These are phyloP conservation scores for Nyleta sp. DNA, from an alignment of 2,888 invertebrate genomes.

Conservation along the genomic window DNA sequence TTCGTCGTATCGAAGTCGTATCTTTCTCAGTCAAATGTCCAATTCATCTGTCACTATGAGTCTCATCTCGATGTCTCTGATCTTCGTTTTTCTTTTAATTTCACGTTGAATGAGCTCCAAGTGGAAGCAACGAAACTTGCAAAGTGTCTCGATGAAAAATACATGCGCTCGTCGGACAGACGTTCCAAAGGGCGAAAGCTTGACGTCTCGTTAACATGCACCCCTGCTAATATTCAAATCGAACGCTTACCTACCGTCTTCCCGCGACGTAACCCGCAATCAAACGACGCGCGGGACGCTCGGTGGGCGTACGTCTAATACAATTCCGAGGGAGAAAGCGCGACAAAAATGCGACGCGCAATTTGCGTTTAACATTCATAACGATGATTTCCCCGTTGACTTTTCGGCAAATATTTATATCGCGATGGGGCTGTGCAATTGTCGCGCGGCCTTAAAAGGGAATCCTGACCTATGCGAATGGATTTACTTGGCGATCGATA, in stretches of 20 bases:
- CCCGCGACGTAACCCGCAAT: conserved; percentile 13
- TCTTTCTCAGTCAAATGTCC: too few relatives aligned
- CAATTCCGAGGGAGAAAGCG: not conserved
- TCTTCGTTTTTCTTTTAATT: too few relatives aligned
- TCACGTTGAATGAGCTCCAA: too few relatives aligned
- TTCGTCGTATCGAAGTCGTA: too few relatives aligned
- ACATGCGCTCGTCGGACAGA: not conserved
- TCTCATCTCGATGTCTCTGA: too few relatives aligned
- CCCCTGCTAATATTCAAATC: conserved; percentile 46
- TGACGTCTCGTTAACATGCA: conserved; percentile 50
- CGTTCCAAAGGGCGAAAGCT: conserved; percentile 27
- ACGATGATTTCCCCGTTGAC: not conserved
- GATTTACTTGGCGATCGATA: conserved; percentile 61
- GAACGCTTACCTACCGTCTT: conserved; percentile 18
- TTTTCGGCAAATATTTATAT: conserved; percentile 20
- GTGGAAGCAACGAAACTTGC: not conserved
- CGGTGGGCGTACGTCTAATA: not conserved
- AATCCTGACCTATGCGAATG: conserved; percentile 61
- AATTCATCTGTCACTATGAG: too few relatives aligned
- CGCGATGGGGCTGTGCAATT: conserved; percentile 12
- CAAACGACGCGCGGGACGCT: conserved; percentile 10
- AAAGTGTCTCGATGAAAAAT: conserved; percentile 11
- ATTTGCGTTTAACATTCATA: not conserved
- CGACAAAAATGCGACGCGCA: not conserved
- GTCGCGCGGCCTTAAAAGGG: conserved; percentile 41